Evolutionary conservation across 2,797 vertebrate genomes (phyloP).

Genomic region (Micropoecilia bifurca): DNA sequence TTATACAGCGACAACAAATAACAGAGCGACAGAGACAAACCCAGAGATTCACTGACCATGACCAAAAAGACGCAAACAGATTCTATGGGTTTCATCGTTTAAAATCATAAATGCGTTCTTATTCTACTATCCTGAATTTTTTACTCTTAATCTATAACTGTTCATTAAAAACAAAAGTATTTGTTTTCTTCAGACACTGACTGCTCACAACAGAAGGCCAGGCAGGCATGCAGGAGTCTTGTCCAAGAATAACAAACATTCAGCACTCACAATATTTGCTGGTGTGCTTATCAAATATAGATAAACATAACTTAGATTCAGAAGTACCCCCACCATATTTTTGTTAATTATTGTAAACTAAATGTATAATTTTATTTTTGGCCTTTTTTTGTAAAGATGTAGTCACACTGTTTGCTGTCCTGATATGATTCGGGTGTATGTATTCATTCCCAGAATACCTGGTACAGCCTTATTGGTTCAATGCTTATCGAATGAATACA

Average conservation of each 20-base stretch:
- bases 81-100: constrained; percentile 1
- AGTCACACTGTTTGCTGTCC: not conserved
- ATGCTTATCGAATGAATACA: not conserved
- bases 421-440: not conserved
- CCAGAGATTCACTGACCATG: constrained; percentile 10
- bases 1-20: constrained; percentile 39
- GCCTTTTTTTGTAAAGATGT: not conserved
- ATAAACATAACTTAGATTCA: not conserved
- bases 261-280: not conserved
- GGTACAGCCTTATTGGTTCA: not conserved
- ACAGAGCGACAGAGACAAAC: constrained; percentile 35
- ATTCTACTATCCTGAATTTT: not conserved
- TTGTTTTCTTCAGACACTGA: not conserved
- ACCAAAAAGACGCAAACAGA: constrained; percentile 6
- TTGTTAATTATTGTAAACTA: not conserved
- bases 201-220: not conserved
- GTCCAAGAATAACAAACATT: not conserved
- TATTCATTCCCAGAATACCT: not conserved
- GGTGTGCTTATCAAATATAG: not conserved
- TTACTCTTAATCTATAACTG: not conserved
- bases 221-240: not conserved
- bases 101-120: not conserved
- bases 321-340: not conserved
- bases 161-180: not conserved
- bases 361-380: not conserved